These are phyloP conservation scores for Ceryle rudis DNA, from an alignment of 2,797 vertebrate species.

Conservation along the genomic window DNA sequence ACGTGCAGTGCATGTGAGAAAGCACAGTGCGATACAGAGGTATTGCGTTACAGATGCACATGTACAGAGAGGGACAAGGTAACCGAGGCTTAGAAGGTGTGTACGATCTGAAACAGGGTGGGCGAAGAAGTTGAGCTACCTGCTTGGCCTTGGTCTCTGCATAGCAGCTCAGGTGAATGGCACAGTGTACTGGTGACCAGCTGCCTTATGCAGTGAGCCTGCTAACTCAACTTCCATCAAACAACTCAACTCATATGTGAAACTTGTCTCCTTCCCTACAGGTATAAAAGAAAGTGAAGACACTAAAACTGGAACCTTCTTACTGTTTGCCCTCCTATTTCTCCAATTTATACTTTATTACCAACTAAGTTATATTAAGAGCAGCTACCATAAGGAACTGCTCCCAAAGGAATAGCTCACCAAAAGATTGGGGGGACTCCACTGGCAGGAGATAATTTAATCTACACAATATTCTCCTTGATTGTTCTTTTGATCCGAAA, in stretches of 20 bases:
- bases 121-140: neutral
- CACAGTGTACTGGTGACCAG: rapidly evolving
- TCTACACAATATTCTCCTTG: neutral
- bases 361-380: neutral
- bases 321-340: neutral
- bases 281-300: neutral
- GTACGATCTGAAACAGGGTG: neutral
- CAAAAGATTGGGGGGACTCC: neutral
- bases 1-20: rapidly evolving
- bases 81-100: neutral
- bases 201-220: neutral
- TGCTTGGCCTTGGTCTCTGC: neutral
- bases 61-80: rapidly evolving
- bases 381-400: neutral
- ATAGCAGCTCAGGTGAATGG: neutral
- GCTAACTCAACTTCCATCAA: neutral
- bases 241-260: neutral
- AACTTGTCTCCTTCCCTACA: neutral
- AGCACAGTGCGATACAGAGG: neutral
- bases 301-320: neutral
- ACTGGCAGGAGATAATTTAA: neutral
- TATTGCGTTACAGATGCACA: rapidly evolving
- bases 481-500: neutral
- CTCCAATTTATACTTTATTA: neutral
- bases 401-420: neutral